These are phyloP conservation scores for Meta bourneti DNA, from an alignment of 2,888 invertebrate species.

Conservation along the genomic window DNA sequence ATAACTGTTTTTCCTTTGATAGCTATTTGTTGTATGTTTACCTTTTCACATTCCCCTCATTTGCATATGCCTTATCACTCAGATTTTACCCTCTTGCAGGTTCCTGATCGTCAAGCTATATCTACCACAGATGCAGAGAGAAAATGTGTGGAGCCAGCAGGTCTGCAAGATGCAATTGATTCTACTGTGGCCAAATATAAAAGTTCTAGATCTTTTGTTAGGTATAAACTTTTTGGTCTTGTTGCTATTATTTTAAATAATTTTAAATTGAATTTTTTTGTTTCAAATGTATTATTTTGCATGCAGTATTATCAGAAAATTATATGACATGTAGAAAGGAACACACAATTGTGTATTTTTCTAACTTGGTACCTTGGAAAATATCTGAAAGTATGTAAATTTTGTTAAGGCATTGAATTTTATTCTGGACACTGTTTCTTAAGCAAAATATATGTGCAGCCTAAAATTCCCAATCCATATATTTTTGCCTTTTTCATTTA, in stretches of 20 bases:
- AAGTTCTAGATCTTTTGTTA: constrained; percentile 91
- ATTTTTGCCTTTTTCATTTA: too few species aligned
- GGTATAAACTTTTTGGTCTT: constrained; percentile 81
- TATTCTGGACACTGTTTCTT: too few species aligned
- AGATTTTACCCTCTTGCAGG: constrained; percentile 78
- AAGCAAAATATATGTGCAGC: too few species aligned
- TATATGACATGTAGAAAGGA: not conserved
- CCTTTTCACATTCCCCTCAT: too few species aligned
- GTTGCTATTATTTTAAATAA: too few species aligned
- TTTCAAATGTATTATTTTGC: not conserved
- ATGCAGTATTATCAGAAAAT: not conserved
- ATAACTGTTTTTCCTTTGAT: too few species aligned
- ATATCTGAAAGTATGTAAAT: too few species aligned
- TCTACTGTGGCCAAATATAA: constrained; percentile 86
- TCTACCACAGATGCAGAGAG: constrained; percentile 94
- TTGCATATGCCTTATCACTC: too few species aligned
- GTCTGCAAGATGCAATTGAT: constrained; percentile 91
- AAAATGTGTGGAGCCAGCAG: constrained; percentile 88
- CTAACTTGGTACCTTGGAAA: too few species aligned
- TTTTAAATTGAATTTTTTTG: not conserved
- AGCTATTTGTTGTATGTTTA: too few species aligned
- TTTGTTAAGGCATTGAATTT: too few species aligned
- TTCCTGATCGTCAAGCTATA: constrained; percentile 90
- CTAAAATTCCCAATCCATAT: too few species aligned
- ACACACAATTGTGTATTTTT: not conserved